Base-by-base conservation (phyloP, 2,797 vertebrate genomes). In the Takifugu rubripes region DNA sequence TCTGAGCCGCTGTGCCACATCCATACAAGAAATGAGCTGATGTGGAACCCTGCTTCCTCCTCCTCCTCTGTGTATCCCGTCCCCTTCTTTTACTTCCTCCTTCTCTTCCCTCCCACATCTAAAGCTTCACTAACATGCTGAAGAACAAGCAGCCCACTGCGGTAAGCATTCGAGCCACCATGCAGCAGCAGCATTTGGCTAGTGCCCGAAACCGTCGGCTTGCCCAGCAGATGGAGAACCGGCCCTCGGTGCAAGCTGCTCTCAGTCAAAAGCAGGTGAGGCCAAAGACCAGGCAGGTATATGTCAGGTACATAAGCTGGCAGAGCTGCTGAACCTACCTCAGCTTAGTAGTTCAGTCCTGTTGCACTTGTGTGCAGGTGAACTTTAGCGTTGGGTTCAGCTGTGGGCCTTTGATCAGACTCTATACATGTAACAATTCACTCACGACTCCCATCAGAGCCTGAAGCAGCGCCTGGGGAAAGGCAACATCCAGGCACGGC, bases 71-170 rank as follows among this genome's bases (percentile, higher is more conserved):
- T 83, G 62, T 75, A 60, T 81, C 78, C 82, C 80, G 58, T 77
- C 78, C 79, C 81, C 68, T 75, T 76, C 79, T 83, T 84, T 87
- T 79, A 83, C 74, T 72, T 73, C 81, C 68, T 82, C 71, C 79
- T 75, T 74, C 68, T 78, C 81, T 82, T 83, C 75, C 83, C 82
- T 81, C 78, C 79, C 74, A 33, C 81, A 90, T 91, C 92, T 93
- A 89, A 99, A 99, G 97, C 95, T 99, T 99, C 89, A 98, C 97
- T 94, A 98, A 98, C 91, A 98, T 99, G 97, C 94, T 99, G 97
- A 99, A 98, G 97, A 99, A 97, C 94, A 99, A 99, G 94, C 95
- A 95, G 87, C 95, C 95, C 86, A 89, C 94, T 83, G 94, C 93
- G 48, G 95, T 96, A 90, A 98, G 93, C 90, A 92, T 98, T 92